Evolutionary conservation across 2,113 vertebrate genomes (phyloP), one percentile per base, ranked within the genome.

Genomic region (Trichomycterus rosablanca): DNA sequence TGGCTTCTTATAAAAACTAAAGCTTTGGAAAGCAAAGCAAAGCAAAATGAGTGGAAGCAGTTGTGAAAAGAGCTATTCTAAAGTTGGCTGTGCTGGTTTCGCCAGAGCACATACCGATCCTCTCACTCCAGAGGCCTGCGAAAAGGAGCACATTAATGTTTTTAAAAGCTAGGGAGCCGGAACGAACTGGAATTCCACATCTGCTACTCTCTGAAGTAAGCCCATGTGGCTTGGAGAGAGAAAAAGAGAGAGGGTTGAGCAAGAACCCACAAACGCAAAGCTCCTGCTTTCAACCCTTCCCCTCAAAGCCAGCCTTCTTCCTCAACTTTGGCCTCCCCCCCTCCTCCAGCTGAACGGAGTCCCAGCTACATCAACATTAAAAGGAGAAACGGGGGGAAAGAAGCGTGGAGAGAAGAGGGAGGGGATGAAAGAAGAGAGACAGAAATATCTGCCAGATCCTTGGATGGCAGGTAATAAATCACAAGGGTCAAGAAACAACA

Each of bases 141-240:
- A 65, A 78, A 77, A 77, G 66, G 70, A 68, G 20, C 37, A 45
- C 67, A 76, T 75, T 74, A 73, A 75, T 73, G 78, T 78, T 80
- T 69, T 32, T 43, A 65, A 68, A 77, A 60, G 44, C 64, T 66
- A 53, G 64, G 64, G 63, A 67, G 71, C 80, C 75, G 63, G 78
- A 82, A 78, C 75, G 61, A 70, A 63, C 76, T 57, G 40, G 71
- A 85, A 86, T 83, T 78, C 80, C 80, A 88, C 87, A 88, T 89
- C 85, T 88, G 86, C 79, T 85, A 79, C 76, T 78, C 84, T 77
- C 81, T 87, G 75, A 82, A 84, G 82, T 81, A 81, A 81, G 71
- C 78, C 76, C 83, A 76, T 68, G 74, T 73, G 79, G 82, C 75
- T 81, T 40, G 66, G 63, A 66, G 64, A 23, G 23, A 53, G 40